Conservation (phyloP, 1,140 invertebrate species). For the Lordiphosa mommai region DNA sequence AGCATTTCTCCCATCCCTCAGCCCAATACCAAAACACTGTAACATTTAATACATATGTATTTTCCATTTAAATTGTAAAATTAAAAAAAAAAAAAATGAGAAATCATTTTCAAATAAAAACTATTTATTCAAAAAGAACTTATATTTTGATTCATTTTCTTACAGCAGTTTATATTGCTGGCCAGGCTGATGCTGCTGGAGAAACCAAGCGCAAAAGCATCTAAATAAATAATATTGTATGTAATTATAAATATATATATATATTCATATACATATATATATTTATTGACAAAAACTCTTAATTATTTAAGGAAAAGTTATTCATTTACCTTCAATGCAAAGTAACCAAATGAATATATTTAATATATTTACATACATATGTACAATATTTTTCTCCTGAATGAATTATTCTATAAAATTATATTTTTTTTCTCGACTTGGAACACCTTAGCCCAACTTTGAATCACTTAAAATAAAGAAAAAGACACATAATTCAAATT, state of each 20-base stretch:
- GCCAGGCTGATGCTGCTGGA: conserved; percentile 12
- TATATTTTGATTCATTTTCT: conserved; percentile 42
- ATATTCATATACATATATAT: conserved; percentile 38
- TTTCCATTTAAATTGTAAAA: conserved; percentile 77
- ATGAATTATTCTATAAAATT: neutral
- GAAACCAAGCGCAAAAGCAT: too few relatives aligned
- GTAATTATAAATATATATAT: conserved; percentile 36
- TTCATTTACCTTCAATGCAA: conserved; percentile 46
- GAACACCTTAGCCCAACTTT: neutral
- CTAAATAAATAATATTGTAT: conserved; percentile 54
- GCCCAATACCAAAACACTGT: conserved; percentile 50
- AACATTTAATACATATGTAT: conserved; percentile 73
- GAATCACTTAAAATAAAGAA: neutral
- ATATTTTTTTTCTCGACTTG: too few relatives aligned
- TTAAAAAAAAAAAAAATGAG: conserved; percentile 53
- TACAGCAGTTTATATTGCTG: conserved; percentile 34
- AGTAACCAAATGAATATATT: conserved; percentile 27
- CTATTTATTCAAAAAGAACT: conserved; percentile 75
- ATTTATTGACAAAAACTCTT: conserved; percentile 57
- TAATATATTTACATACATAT: conserved; percentile 41
- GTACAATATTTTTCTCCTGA: conserved; percentile 74
- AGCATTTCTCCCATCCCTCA: conserved; percentile 19
- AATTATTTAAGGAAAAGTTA: conserved; percentile 46
- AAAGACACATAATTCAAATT: too few relatives aligned
- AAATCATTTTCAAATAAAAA: conserved; percentile 73